A percentile compares a stretch with the other conserved stretches of the same genome.
These are phyloP conservation scores for Noctua janthe DNA, from an alignment of 2,888 invertebrate genomes.

Conservation along the genomic window DNA sequence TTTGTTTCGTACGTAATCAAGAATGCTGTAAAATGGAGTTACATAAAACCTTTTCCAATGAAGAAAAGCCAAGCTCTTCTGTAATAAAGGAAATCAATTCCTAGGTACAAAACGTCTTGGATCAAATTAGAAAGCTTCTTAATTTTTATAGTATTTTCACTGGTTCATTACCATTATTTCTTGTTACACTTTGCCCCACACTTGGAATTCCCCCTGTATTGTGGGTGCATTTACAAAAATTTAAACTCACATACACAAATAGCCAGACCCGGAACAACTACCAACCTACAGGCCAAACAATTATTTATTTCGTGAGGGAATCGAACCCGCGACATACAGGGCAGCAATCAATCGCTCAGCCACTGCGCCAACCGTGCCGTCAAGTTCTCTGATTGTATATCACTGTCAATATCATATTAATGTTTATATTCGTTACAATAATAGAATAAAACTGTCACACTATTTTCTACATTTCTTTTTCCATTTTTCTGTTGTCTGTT, in stretches of 20 bases:
- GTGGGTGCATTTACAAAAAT: neutral
- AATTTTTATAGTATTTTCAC: neutral
- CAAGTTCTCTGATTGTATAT: neutral
- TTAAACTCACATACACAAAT: neutral
- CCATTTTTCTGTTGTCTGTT: neutral
- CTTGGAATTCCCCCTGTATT: too few relatives aligned
- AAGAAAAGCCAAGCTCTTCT: neutral
- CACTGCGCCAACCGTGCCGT: neutral
- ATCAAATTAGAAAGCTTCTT: neutral
- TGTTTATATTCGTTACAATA: neutral
- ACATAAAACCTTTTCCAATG: neutral
- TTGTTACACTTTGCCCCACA: neutral
- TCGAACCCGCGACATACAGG: neutral
- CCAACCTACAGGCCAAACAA: neutral
- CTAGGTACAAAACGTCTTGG: neutral
- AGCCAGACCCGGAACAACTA: neutral
- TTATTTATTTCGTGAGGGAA: neutral
- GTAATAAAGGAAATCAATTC: neutral
- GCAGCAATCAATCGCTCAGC: neutral
- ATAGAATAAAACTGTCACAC: neutral
- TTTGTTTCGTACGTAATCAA: constrained; percentile 32
- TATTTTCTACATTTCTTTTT: neutral
- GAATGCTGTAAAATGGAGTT: constrained; percentile 7
- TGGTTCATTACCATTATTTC: neutral
- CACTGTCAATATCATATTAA: neutral